Base-by-base conservation (phyloP, 1,140 invertebrate species). In the Hestina assimilis region DNA sequence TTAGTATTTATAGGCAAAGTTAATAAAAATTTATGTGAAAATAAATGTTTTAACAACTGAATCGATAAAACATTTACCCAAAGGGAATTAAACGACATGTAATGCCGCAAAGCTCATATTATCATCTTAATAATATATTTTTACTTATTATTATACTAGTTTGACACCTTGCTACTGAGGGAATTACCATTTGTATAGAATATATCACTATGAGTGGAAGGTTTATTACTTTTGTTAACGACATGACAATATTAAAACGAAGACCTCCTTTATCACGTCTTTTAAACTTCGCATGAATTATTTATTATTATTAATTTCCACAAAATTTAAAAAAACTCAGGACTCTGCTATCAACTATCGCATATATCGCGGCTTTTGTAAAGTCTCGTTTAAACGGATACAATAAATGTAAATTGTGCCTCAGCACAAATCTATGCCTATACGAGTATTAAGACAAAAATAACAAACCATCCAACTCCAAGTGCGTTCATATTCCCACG, bases 91-190 rank as follows among this genome's bases (percentile, higher is more conserved):
- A 51, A 42, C 17, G 50, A 43, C 48, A 21, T 35, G 29, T 38
- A 33, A n/a, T 26, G 46, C 55, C 59, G 62, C 55, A 54, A 74
- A 77, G 74, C 74, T 74, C 74, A 63, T 64, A 43, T 66, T 68
- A 57, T n/a, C n/a, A n/a, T n/a, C 65, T 72, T 74, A 69, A 47
- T 41, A 67, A 78, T 73, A 72, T 55, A 64, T 7, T 56, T 59
- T 64, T 52, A 69, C 62, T 38, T 50, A 63, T 71, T 52, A 69
- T 75, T 77, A 72, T 61, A 63, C 70, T 80, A 80, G 59, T 80
- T 80, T 78, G 77, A 80, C 77, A 80, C 75, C 55, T 48, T 60
- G 54, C 67, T 71, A 72, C 68, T 70, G 61, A 65, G 43, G 52
- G 52, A 35, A 46, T 31, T 47, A 31, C 14, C 31, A 15, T 15